phyloP scores from a whole-genome alignment of 2,797 vertebrate genomes.

The Gymnopithys bicolor region DNA sequence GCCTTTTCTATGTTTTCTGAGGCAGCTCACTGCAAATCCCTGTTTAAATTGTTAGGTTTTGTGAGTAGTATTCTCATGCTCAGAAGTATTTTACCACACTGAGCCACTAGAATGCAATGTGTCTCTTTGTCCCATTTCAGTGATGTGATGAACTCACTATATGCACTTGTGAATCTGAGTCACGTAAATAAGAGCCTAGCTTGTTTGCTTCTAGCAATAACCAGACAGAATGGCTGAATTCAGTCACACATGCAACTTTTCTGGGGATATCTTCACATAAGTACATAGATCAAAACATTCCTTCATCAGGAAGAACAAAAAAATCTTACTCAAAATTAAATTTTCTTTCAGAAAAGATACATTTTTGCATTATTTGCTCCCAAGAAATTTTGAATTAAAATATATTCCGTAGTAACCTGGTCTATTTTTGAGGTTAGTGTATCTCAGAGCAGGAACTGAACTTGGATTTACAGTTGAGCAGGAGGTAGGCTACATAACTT shows the following conservation, averaged over 20 bases:
- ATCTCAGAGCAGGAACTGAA: not conserved
- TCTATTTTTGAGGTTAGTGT: not conserved
- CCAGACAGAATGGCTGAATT: not conserved
- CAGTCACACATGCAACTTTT: not conserved
- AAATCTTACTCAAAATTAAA: not conserved
- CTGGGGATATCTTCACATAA: not conserved
- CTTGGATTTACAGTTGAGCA: not conserved
- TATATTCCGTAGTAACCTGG: not conserved
- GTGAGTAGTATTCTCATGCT: not conserved
- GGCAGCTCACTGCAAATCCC: not conserved
- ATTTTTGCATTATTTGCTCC: not conserved
- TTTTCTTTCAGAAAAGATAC: not conserved
- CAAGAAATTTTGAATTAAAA: not conserved
- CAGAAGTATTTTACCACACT: conserved; percentile 32
- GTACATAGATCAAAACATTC: not conserved
- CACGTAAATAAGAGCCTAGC: not conserved
- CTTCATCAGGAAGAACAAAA: not conserved
- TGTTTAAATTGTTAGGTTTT: not conserved
- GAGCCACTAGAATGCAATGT: conserved; percentile 66
- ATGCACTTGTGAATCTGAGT: conserved; percentile 1
- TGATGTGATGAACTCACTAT: not conserved
- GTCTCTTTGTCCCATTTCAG: conserved; percentile 45
- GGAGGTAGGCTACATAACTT: not conserved
- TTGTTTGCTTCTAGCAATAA: conserved; percentile 20
- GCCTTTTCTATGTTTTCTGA: not conserved